Conservation (phyloP, 2,888 invertebrate genomes). For the Idaea biselata region DNA sequence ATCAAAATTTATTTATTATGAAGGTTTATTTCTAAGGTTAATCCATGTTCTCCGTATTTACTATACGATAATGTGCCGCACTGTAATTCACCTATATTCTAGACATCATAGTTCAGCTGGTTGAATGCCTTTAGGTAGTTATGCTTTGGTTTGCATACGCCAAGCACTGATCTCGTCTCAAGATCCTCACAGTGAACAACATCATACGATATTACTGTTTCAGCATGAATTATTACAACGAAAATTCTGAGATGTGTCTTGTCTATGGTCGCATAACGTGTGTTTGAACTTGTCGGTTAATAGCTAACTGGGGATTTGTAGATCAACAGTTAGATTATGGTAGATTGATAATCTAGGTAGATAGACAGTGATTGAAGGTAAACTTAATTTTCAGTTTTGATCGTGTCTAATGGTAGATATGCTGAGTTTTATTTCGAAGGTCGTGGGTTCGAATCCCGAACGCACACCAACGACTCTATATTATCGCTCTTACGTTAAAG, state of each 20-base stretch:
- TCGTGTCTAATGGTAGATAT: too few species aligned
- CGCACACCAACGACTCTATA: too few species aligned
- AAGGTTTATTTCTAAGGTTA: neutral
- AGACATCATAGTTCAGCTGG: neutral
- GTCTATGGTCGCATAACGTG: neutral
- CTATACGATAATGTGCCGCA: neutral
- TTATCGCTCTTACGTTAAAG: too few species aligned
- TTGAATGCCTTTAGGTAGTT: neutral
- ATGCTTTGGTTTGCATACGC: neutral
- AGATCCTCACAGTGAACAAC: neutral
- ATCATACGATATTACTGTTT: neutral
- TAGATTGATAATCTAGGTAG: too few species aligned
- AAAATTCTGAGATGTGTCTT: neutral
- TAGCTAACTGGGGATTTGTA: neutral
- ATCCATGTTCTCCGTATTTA: neutral
- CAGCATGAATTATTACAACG: constrained; percentile 4
- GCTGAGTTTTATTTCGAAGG: too few species aligned
- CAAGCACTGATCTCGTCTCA: neutral
- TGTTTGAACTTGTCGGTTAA: neutral
- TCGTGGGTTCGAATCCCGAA: too few species aligned
- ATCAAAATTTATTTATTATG: neutral
- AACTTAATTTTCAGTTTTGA: too few species aligned
- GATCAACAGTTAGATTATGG: too few species aligned
- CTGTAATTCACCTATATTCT: neutral
- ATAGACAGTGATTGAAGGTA: too few species aligned